Evolutionary conservation across 64 coral and sea anemone genomes (phyloP), one percentile per base, ranked within the genome.

Genomic region (Stichodactyla mertensii): DNA sequence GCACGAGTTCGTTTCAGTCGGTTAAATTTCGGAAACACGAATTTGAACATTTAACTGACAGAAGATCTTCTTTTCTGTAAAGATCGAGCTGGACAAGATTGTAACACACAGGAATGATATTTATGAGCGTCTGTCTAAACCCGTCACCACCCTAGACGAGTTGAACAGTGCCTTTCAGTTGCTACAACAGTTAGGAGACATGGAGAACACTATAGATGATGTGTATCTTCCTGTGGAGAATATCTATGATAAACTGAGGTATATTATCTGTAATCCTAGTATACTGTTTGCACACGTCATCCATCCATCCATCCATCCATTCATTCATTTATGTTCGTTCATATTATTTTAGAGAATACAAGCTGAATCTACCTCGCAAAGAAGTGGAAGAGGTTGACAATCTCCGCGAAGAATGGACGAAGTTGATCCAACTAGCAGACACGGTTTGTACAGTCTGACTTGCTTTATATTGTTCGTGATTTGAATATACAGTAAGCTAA

Each of bases 361-460:
- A 99, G 28, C 55, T 99, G 54, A 87, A 78, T 82, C 81, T 99
- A n/a, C 97, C 93, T 62, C 83, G 93, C 51, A 95, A 52, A 71
- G 97, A 99, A 89, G 97, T 99, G 22, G 85, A 99, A 88, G 97
- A 99, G 56, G 97, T 99, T 3, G 90, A 95, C 62, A 99, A 84
- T 87, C 93, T 99, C 16, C 88, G 97, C 16, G 91, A 95, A 85
- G 87, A 94, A 71, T 99, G 97, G 97, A 77, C 87, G 11, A 99
- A 95, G 60, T 62, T 99, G 36, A 99, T 95, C 81, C 67, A 79
- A 15, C 88, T 99, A 10, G 97, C 97, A 52, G 97, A 99, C 27
- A 86, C 95, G 62, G 97, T 98, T 16, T 13, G 69, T 74, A 69
- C 9, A 5, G 59, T 16, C 0, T 16, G 14, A 16, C 14, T 5